Evolutionary conservation across 2,888 invertebrate genomes (phyloP), one percentile per base, ranked within the genome.

Genomic region (Cepaea hortensis): DNA sequence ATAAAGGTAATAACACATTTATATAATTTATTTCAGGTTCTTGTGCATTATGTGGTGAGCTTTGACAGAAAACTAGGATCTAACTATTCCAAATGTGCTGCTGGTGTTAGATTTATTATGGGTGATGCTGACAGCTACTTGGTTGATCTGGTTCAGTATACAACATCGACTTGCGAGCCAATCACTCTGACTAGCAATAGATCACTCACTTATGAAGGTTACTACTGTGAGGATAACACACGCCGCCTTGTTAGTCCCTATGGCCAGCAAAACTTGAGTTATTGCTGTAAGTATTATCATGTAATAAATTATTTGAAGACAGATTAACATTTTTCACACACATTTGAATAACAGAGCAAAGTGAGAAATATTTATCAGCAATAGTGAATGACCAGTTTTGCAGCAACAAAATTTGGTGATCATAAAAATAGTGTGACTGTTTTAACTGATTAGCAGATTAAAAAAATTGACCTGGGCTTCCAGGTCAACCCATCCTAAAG

Each of bases 261-360:
- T n/a, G 81, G 35, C 35, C 23, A 0, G 4, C 61, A 23, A 15
- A 35, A 50, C 9, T 11, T 81, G 3, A 61, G 81, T 35, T 81
- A 81, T 48, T 84, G 84, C 48, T 35, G 84, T 84, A 75, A 84
- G 84, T 84, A 76, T 23, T 6, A 80, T 35, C 46, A 15, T 46
- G 11, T 46, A 68, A 18, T 68, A 68, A 55, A 9, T 9, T 55
- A 55, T 55, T 55, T 55, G 55, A 6, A 55, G 7, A 55, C 55
- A 9, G 11, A 6, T 9, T 9, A 6, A 55, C 6, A 55, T 55
- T 55, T 55, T 55, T 55, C 55, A 9, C 7, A 55, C 6, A 6
- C 55, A 55, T 55, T 55, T 55, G 6, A 55, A 55, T 55, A 6
- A 55, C 55, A 55, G 55, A 11, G 11, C 55, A 55, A 11, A 55